Evolutionary conservation across 2,888 invertebrate genomes (phyloP), one percentile per base, ranked within the genome.

Genomic region (Euplagia quadripunctaria): DNA sequence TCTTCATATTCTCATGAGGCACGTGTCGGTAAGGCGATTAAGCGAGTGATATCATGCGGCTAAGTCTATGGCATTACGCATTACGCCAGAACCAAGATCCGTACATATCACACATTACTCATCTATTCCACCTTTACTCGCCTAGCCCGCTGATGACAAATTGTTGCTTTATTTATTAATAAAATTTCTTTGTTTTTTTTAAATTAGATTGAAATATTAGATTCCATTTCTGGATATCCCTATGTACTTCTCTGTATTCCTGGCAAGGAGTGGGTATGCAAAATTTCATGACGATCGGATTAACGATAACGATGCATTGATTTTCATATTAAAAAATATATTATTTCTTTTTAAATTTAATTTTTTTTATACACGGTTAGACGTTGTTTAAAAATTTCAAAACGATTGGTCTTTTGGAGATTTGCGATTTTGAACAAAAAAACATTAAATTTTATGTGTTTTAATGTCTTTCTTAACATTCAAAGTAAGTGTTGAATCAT

Each of bases 51-150:
- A 68, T 58, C 55, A 58, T 43, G 31, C 55, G 43, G n/a, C 55
- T 7, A 55, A 55, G 52, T 68, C n/a, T 11, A 58, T 43, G n/a
- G 43, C 55, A 68, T 68, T 55, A 68, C 68, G 68, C 55, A 68
- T 68, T 55, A 68, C 55, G 42, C 55, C n/a, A 46, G 58, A 68
- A 58, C 58, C 20, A 20, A 61, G 61, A 68, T 68, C 68, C 14
- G 52, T 68, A 68, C 55, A 41, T n/a, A 67, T 52, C 51, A 52
- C 52, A 52, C 7, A 52, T 52, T 66, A 49, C 68, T 68, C 68
- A 55, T 68, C 55, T 43, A 41, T 68, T 12, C 41, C n/a, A 55
- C 51, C 68, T 68, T 52, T 51, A 68, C n/a, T 42, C 12, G 52
- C 42, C 42, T 31, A 55, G 52, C 52, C n/a, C n/a, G 12, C 0